phyloP scores from a whole-genome alignment of 2,888 invertebrate species.

The Aphrophora alni region DNA sequence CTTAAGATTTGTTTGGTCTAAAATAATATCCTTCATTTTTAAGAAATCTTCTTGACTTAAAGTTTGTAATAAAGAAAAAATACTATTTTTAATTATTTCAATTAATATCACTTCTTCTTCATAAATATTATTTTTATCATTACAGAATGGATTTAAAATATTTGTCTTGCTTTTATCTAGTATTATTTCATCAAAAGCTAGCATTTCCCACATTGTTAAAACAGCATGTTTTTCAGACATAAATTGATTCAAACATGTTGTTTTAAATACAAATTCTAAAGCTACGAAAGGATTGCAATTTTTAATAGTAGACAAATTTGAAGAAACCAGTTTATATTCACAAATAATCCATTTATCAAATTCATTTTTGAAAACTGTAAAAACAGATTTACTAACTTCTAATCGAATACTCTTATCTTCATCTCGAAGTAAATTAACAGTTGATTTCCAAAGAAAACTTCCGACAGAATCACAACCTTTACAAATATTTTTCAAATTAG shows the following conservation, averaged over 20 bases:
- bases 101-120: conserved; percentile 2
- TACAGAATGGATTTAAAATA: conserved; percentile 26
- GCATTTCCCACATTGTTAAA: neutral
- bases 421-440: conserved; percentile 37
- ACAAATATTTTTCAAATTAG: neutral
- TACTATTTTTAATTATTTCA: neutral
- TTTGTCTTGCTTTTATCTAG: neutral
- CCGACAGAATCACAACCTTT: neutral
- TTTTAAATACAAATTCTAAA: conserved; percentile 3
- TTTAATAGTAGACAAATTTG: neutral
- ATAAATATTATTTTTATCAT: conserved; percentile 24
- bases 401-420: conserved; percentile 35
- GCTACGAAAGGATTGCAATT: conserved; percentile 14
- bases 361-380: neutral
- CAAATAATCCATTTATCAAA: neutral
- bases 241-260: neutral
- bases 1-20: neutral
- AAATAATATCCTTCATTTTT: neutral
- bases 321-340: neutral
- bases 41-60: neutral
- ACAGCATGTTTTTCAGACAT: conserved; percentile 6
- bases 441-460: conserved; percentile 30
- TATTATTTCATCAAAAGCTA: neutral
- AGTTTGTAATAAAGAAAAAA: neutral
- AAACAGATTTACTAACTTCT: conserved; percentile 37